Percentiles rank a stretch among this genome's conserved stretches.
Evolutionary conservation across 2,113 vertebrate genomes (phyloP).

Genomic region (Chamaea fasciata): DNA sequence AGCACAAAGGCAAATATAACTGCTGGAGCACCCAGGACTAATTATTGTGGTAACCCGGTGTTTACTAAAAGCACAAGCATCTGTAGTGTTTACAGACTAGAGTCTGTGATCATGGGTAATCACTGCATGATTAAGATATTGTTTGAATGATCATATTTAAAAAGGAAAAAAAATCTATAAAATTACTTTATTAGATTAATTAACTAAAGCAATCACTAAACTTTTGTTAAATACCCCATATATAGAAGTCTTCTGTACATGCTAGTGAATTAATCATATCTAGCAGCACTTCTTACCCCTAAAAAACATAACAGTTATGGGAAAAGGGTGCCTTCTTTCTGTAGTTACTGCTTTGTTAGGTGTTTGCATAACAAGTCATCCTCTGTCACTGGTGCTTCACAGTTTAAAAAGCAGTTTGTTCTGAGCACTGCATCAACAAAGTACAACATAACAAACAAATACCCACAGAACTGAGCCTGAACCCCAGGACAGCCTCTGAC

Average conservation of each 20-base stretch:
- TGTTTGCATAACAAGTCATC: background rate
- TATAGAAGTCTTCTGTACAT: background rate
- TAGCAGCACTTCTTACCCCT: background rate
- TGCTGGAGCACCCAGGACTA: background rate
- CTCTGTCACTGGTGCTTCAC: background rate
- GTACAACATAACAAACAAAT: background rate
- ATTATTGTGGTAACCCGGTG: background rate
- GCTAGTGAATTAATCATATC: background rate
- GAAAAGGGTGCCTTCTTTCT: background rate
- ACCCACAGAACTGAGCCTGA: background rate
- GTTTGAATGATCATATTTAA: background rate
- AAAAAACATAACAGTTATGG: background rate
- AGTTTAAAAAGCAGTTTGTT: background rate
- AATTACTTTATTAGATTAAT: background rate
- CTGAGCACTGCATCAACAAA: background rate
- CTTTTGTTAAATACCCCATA: background rate
- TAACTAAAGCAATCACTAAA: background rate
- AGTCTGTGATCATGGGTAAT: background rate
- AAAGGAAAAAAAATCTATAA: background rate
- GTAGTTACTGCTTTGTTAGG: background rate
- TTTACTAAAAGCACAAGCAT: background rate
- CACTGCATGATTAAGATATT: background rate
- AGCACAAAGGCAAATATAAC: background rate
- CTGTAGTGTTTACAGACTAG: background rate
- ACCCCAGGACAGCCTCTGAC: background rate